Conservation (phyloP, 2,888 invertebrate species). For the Lutraria lutraria region DNA sequence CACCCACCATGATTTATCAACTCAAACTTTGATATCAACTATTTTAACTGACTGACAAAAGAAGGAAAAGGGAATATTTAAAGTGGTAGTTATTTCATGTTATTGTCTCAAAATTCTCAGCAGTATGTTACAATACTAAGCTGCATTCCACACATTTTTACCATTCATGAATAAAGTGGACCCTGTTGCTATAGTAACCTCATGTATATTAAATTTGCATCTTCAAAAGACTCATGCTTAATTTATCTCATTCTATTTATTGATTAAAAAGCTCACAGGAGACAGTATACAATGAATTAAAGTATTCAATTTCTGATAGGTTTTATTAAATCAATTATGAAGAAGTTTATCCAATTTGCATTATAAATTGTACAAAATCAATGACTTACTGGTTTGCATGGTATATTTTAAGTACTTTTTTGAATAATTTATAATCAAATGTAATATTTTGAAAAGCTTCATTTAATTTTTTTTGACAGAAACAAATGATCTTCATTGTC, state of each 20-base stretch:
- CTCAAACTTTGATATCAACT: not conserved
- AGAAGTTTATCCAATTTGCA: not conserved
- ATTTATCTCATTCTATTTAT: conserved; percentile 8
- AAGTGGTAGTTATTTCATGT: no score
- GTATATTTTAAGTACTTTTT: no score
- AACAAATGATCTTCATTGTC: no score
- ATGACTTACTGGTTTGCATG: not conserved
- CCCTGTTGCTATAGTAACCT: not conserved
- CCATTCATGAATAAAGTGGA: not conserved
- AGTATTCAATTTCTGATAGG: not conserved
- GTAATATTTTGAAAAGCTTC: no score
- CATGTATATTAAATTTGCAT: not conserved
- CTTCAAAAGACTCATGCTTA: not conserved
- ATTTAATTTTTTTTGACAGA: no score
- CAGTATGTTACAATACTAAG: no score
- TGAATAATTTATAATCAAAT: no score
- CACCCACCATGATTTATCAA: not conserved
- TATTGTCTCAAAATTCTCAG: no score
- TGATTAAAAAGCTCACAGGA: not conserved
- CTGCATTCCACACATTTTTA: not conserved
- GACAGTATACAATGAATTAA: not conserved
- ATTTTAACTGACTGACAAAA: no score
- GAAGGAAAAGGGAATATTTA: no score
- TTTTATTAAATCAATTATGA: not conserved
- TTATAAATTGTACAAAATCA: not conserved